These are phyloP conservation scores for Buteo buteo DNA, from an alignment of 2,113 vertebrate species.

Conservation along the genomic window DNA sequence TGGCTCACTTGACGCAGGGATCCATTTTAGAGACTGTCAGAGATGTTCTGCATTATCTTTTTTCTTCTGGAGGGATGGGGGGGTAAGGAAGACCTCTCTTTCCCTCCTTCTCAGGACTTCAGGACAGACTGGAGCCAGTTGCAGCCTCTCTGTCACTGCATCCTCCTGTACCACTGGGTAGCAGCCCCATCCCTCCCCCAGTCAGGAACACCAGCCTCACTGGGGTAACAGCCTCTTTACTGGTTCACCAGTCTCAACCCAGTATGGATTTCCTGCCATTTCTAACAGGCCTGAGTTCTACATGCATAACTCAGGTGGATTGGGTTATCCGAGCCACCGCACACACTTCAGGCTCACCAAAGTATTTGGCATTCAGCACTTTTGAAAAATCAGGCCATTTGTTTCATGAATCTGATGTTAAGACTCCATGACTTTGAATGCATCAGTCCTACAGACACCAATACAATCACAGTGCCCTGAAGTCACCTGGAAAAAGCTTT, in stretches of 20 bases:
- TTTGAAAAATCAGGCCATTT: not conserved
- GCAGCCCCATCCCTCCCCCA: not conserved
- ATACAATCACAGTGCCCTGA: not conserved
- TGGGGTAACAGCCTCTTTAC: not conserved
- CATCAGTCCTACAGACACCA: not conserved
- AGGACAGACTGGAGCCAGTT: not conserved
- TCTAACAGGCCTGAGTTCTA: not conserved
- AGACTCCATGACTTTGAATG: not conserved
- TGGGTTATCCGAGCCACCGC: accelerated
- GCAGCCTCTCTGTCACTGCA: not conserved
- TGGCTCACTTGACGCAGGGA: not conserved
- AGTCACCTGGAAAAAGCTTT: not conserved
- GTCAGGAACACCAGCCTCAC: not conserved
- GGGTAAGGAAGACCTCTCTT: not conserved
- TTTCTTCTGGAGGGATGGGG: not conserved
- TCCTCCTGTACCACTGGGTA: not conserved
- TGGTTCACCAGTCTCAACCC: not conserved
- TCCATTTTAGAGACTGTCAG: not conserved
- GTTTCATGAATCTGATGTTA: not conserved
- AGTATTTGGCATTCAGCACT: not conserved
- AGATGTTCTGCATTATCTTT: not conserved
- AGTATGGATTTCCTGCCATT: not conserved
- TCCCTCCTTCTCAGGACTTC: not conserved
- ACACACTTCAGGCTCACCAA: not conserved
- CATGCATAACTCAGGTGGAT: accelerated